These are phyloP conservation scores for Pterobdella sp. DNA, from an alignment of 2,888 invertebrate species.

Conservation along the genomic window DNA sequence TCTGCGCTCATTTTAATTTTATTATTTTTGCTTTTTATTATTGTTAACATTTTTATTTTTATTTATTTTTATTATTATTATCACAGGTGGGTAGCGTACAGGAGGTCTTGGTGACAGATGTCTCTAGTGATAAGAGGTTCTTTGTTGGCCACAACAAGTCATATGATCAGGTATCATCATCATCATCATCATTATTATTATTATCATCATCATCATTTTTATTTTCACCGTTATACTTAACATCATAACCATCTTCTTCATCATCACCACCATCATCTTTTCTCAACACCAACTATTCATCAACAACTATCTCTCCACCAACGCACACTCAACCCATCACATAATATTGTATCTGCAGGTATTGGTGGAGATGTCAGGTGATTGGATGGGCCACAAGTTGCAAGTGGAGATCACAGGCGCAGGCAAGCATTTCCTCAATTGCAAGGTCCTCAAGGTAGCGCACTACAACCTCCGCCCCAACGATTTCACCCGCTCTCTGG, in stretches of 20 bases:
- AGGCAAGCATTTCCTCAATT: slow-evolving; percentile 53
- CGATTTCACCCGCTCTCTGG: neutral
- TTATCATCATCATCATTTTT: too few relatives aligned
- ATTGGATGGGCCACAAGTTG: slow-evolving; percentile 73
- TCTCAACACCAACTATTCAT: too few relatives aligned
- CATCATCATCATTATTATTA: neutral
- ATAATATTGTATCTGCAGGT: slow-evolving; percentile 53
- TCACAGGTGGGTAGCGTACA: slow-evolving; percentile 59
- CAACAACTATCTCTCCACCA: too few relatives aligned
- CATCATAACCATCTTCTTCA: too few relatives aligned
- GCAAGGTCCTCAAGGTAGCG: slow-evolving; percentile 34
- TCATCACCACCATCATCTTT: too few relatives aligned
- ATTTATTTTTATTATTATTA: neutral
- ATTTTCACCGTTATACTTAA: too few relatives aligned
- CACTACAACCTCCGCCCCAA: neutral
- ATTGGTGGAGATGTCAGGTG: slow-evolving; percentile 68
- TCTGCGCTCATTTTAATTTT: neutral
- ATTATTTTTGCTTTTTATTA: neutral
- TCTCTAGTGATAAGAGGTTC: slow-evolving; percentile 79
- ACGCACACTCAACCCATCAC: neutral
- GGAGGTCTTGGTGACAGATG: slow-evolving; percentile 80
- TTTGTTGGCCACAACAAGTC: slow-evolving; percentile 89
- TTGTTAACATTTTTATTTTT: neutral
- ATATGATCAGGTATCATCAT: slow-evolving; percentile 69
- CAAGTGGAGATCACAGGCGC: slow-evolving; percentile 63